Evolutionary conservation across 1,140 invertebrate species (phyloP).

Genomic region (Caerostris darwini): DNA sequence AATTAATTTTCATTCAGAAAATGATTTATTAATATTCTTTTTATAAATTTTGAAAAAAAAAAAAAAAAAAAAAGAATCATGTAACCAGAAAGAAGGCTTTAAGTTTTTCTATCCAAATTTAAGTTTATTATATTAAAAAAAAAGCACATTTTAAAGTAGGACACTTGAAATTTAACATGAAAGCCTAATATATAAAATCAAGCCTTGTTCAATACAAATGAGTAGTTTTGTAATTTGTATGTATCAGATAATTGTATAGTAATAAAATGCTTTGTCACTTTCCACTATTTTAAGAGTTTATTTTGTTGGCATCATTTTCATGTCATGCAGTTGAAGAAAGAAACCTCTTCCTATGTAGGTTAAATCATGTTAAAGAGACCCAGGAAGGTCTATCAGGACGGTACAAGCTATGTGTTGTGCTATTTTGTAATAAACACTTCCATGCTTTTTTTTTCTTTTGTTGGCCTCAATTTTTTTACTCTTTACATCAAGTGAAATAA

Average conservation of each 20-base stretch:
- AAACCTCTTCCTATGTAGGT: slow-evolving; percentile 50
- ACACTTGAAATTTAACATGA: too few species aligned
- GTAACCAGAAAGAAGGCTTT: too few species aligned
- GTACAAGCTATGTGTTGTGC: slow-evolving; percentile 73
- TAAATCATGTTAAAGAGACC: slow-evolving; percentile 44
- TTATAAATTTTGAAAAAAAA: too few species aligned
- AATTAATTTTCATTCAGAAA: too few species aligned
- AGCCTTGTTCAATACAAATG: neutral
- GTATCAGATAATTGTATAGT: neutral
- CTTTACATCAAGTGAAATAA: too few species aligned
- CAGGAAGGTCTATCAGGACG: slow-evolving; percentile 16
- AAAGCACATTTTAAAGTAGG: too few species aligned
- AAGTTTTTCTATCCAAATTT: too few species aligned
- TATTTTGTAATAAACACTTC: slow-evolving; percentile 78
- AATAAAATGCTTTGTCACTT: slow-evolving; percentile 34
- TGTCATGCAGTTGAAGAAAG: slow-evolving; percentile 43
- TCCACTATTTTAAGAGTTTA: slow-evolving; percentile 62
- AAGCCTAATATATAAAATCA: too few species aligned
- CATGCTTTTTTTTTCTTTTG: slow-evolving; percentile 68
- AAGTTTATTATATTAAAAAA: too few species aligned
- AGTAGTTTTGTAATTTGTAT: neutral
- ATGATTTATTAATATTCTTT: too few species aligned
- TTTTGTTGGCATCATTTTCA: slow-evolving; percentile 38
- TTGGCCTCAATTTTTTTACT: neutral
- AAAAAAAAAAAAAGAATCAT: too few species aligned